phyloP scores from a whole-genome alignment of 2,113 vertebrate species.

The Puffinus mauretanicus region DNA sequence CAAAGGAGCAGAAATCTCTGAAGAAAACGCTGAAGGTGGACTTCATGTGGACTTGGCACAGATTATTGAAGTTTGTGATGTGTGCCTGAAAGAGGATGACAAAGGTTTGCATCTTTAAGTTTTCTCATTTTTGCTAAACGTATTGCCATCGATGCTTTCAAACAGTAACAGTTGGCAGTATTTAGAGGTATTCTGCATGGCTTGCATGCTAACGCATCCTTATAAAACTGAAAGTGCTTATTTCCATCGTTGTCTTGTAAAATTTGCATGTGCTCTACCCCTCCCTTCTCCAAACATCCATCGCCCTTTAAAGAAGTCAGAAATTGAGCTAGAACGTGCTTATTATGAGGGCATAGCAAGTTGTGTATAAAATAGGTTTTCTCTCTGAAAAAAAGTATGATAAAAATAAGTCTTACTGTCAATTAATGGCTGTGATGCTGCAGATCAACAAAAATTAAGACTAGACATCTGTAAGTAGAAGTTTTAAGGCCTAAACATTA shows the following conservation, averaged over 20 bases:
- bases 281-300: neutral
- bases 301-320: neutral
- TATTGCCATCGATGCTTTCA: fast-evolving
- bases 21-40: constrained; percentile 93
- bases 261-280: neutral
- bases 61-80: constrained; percentile 95
- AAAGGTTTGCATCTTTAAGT: constrained; percentile 82
- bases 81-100: constrained; percentile 94
- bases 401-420: neutral
- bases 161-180: neutral
- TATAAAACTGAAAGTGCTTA: neutral
- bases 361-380: neutral
- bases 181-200: too few relatives aligned
- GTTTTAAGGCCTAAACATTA: neutral
- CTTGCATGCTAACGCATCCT: neutral
- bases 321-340: neutral
- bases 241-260: neutral
- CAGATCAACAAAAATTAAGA: neutral
- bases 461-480: neutral
- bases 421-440: neutral
- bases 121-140: neutral
- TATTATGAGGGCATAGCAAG: neutral
- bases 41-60: constrained; percentile 93
- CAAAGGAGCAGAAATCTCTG: constrained; percentile 95
- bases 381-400: neutral